phyloP scores from a whole-genome alignment of 2,113 vertebrate genomes.

The Danionella cerebrum region DNA sequence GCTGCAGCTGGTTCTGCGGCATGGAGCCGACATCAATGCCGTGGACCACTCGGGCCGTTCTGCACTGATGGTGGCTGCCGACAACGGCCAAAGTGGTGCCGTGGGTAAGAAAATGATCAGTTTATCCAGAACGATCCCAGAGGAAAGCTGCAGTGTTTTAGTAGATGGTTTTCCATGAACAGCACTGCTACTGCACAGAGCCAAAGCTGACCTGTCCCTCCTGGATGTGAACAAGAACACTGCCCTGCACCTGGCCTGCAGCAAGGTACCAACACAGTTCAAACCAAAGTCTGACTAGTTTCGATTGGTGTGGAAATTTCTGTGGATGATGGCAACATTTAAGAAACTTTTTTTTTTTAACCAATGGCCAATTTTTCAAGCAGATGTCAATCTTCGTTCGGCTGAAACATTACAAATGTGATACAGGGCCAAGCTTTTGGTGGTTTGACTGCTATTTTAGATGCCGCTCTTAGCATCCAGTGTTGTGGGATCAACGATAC shows the following conservation, averaged over 20 bases:
- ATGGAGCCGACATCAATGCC: conserved; percentile 77
- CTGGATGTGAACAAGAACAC: conserved; percentile 94
- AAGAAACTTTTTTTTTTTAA: too few relatives aligned
- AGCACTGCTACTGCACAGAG: conserved; percentile 89
- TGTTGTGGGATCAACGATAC: too few relatives aligned
- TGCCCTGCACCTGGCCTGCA: conserved; percentile 96
- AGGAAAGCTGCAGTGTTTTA: not conserved
- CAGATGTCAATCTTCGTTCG: too few relatives aligned
- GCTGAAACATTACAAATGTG: too few relatives aligned
- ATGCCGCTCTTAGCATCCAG: too few relatives aligned
- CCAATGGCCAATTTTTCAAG: too few relatives aligned
- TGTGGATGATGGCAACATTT: too few relatives aligned
- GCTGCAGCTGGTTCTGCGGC: conserved; percentile 84
- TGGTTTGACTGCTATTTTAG: too few relatives aligned
- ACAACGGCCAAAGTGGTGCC: conserved; percentile 77
- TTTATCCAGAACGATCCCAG: too few relatives aligned
- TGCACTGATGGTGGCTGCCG: conserved; percentile 88
- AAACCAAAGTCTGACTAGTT: not conserved
- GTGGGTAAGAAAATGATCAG: conserved; percentile 86
- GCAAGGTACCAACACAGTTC: conserved; percentile 71
- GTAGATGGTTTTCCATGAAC: not conserved
- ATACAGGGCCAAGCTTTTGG: too few relatives aligned
- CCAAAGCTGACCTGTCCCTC: conserved; percentile 85
- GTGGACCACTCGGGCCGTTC: conserved; percentile 80
- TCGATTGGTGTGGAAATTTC: too few relatives aligned